Evolutionary conservation across 2,888 invertebrate genomes (phyloP), one percentile per base, ranked within the genome.

Genomic region (Rhyacophila evoluta): DNA sequence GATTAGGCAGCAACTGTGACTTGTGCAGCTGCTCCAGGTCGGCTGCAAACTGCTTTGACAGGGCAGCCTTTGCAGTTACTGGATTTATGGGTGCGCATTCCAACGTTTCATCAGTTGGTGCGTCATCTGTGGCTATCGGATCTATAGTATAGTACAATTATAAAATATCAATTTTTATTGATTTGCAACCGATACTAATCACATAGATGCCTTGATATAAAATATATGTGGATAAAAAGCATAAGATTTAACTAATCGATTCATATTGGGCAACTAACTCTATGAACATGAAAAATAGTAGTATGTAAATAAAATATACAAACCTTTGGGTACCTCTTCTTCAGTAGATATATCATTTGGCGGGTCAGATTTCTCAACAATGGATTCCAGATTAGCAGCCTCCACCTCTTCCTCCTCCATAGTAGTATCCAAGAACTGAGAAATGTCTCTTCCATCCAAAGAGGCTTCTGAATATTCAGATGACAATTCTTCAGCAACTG

Each of bases 391-490:
- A 25, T 15, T 19, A 8, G 19, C 55, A 2, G 55, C 0, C 88
- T 89, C 10, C 85, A 82, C 8, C 88, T 84, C 75, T 85, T 82
- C 75, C 69, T 81, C 82, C 36, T 81, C 81, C 81, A 82, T 82
- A 15, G 74, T 75, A 1, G 89, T 89, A 83, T 88, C 87, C 19
- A 89, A 85, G 84, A 89, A 89, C 33, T 87, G 88, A n/a, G 89
- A 89, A 81, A 89, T 89, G 82, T 89, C 89, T n/a, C 67, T 76
- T 5, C 81, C 82, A 0, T 89, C 83, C 0, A 89, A 87, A 19
- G 88, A 87, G 83, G 88, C 88, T 0, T 86, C 88, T 87, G 88
- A 89, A 82, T 89, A 89, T 76, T 89, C 89, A 79, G 79, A 80
- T 15, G 77, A 77, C 12, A 75, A 25, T 11, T 80, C 81, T 38